phyloP scores from a whole-genome alignment of 2,888 invertebrate species.

The Alcis repandata region DNA sequence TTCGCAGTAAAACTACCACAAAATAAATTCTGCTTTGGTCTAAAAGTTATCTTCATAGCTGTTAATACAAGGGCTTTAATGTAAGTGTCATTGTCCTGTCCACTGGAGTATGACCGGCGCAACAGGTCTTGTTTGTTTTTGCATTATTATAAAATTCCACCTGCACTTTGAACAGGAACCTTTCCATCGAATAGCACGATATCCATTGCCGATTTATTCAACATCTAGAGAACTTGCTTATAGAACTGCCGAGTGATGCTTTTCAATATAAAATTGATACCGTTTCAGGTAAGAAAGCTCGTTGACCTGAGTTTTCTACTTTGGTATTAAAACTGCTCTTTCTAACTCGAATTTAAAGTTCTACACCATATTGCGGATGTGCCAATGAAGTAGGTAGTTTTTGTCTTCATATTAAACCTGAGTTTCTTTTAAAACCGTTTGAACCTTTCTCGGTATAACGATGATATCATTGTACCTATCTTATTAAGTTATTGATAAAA shows the following conservation, averaged over 20 bases:
- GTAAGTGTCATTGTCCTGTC: constrained; percentile 77
- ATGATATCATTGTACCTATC: constrained; percentile 45
- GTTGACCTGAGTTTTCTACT: neutral
- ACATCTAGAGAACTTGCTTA: neutral
- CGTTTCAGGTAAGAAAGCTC: neutral
- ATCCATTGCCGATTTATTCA: constrained; percentile 49
- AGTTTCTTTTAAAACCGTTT: constrained; percentile 11
- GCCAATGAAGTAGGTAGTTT: constrained; percentile 15
- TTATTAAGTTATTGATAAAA: constrained; percentile 21
- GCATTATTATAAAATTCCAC: constrained; percentile 80
- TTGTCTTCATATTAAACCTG: constrained; percentile 4
- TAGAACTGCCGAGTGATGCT: constrained; percentile 16
- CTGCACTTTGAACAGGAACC: constrained; percentile 46
- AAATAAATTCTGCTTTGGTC: too few species aligned
- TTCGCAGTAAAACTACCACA: too few species aligned
- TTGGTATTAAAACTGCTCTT: neutral
- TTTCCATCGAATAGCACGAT: constrained; percentile 43
- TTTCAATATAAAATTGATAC: neutral
- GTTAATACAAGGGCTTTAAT: constrained; percentile 44
- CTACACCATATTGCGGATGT: neutral
- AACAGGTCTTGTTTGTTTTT: constrained; percentile 74
- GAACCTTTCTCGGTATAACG: constrained; percentile 42
- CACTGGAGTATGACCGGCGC: constrained; percentile 70
- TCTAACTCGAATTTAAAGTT: neutral
- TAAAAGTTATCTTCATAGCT: constrained; percentile 25